These are phyloP conservation scores for Tachina fera DNA, from an alignment of 2,888 invertebrate species.

Conservation along the genomic window DNA sequence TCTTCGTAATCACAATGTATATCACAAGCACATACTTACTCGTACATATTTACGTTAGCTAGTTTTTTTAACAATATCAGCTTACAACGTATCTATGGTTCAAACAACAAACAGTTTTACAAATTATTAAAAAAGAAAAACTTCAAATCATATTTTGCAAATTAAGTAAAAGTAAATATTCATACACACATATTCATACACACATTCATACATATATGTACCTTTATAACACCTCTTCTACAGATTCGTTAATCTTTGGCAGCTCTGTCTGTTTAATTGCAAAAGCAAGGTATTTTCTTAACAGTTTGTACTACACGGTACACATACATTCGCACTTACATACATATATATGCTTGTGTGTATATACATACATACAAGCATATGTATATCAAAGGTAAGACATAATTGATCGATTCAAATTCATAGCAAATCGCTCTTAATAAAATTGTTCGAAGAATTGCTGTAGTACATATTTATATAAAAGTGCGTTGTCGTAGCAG, in stretches of 20 bases:
- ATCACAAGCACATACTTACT: no score
- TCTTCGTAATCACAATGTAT: no score
- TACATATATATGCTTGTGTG: no score
- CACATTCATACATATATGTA: no score
- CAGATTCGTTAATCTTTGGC: neutral
- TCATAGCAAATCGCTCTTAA: constrained; percentile 62
- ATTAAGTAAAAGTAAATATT: no score
- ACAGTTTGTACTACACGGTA: neutral
- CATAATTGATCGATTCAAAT: constrained; percentile 64
- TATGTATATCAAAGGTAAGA: constrained; percentile 32
- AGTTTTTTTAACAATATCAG: no score
- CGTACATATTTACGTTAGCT: no score
- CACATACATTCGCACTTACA: neutral
- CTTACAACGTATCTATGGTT: no score
- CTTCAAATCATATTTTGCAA: no score
- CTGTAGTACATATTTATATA: constrained; percentile 34
- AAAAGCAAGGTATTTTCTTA: neutral
- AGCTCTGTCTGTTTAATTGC: constrained; percentile 28
- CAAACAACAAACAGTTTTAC: no score
- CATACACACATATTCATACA: no score
- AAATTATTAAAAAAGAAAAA: no score
- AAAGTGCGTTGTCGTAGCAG: constrained; percentile 47
- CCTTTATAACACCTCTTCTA: neutral
- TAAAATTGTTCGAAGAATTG: constrained; percentile 60
- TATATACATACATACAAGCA: neutral